Percentiles rank a stretch among this genome's conserved stretches.
These are phyloP conservation scores for Epinephelus awoara DNA, from an alignment of 2,797 vertebrate genomes.

Conservation along the genomic window DNA sequence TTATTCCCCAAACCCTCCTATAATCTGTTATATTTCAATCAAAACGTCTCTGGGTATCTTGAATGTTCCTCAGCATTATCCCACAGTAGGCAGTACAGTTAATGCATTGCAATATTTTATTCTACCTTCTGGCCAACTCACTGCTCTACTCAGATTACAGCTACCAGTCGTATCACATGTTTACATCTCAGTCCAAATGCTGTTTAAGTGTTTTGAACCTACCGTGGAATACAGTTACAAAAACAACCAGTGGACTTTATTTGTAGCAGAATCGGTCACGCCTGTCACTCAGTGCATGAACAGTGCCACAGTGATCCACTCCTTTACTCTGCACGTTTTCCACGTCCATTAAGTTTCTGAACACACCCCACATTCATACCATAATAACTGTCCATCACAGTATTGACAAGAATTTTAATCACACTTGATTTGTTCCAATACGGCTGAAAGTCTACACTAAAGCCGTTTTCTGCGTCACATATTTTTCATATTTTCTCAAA, in stretches of 20 bases:
- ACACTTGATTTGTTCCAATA: not conserved
- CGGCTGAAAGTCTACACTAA: not conserved
- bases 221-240: not conserved
- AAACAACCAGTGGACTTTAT: not conserved
- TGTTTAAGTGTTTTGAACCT: not conserved
- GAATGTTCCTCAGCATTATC: not conserved
- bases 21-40: not conserved
- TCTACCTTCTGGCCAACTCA: not conserved
- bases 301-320: not conserved
- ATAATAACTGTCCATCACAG: not conserved
- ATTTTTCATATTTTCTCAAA: constrained; percentile 24
- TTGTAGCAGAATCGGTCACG: not conserved
- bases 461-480: not conserved
- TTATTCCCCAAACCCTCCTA: not conserved
- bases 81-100: not conserved
- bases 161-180: not conserved
- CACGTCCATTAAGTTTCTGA: not conserved
- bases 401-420: constrained; percentile 3
- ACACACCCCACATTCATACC: not conserved
- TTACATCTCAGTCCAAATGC: constrained; percentile 3
- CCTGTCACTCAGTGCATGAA: not conserved
- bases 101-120: not conserved
- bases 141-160: not conserved
- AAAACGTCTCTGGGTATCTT: not conserved
- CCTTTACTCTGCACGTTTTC: not conserved